Conservation (phyloP, 2,797 vertebrate species). For the Danio kyathit region DNA sequence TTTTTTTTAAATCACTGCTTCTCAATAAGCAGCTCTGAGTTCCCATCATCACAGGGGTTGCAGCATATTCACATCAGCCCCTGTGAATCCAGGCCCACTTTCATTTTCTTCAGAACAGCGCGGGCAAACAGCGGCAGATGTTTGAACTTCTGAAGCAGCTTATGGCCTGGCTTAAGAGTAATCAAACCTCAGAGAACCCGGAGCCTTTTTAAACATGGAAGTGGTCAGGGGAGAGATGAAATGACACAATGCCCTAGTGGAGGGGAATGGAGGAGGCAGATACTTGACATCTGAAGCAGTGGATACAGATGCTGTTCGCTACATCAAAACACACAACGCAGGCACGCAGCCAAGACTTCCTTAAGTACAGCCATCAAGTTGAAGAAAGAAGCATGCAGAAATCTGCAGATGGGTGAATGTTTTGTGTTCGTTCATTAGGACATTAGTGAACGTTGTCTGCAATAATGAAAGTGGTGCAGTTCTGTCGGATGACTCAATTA, state of each 20-base stretch:
- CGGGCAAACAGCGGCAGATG: constrained; percentile 61
- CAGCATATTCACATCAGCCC: constrained; percentile 49
- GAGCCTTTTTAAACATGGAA: constrained; percentile 60
- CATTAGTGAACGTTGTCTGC: constrained; percentile 52
- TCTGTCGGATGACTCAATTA: constrained; percentile 76
- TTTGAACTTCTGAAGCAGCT: constrained; percentile 65
- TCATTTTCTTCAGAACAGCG: constrained; percentile 63
- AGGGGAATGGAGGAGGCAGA: constrained; percentile 19
- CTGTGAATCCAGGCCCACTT: constrained; percentile 56
- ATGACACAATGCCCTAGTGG: constrained; percentile 37
- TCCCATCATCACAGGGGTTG: constrained; percentile 17
- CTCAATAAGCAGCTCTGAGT: background rate
- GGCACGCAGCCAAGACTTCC: background rate
- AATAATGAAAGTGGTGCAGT: constrained; percentile 66
- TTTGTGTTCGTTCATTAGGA: constrained; percentile 42
- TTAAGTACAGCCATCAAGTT: constrained; percentile 19
- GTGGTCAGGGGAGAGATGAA: constrained; percentile 51
- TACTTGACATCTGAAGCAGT: constrained; percentile 25
- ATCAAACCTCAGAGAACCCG: constrained; percentile 54
- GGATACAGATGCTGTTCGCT: background rate
- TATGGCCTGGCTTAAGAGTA: constrained; percentile 59
- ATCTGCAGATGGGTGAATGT: constrained; percentile 4
- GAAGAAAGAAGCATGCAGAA: constrained; percentile 14
- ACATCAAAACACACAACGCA: constrained; percentile 12
- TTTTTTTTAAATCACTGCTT: background rate